phyloP scores from a whole-genome alignment of 1,140 invertebrate genomes.

The Bactericera cockerelli region DNA sequence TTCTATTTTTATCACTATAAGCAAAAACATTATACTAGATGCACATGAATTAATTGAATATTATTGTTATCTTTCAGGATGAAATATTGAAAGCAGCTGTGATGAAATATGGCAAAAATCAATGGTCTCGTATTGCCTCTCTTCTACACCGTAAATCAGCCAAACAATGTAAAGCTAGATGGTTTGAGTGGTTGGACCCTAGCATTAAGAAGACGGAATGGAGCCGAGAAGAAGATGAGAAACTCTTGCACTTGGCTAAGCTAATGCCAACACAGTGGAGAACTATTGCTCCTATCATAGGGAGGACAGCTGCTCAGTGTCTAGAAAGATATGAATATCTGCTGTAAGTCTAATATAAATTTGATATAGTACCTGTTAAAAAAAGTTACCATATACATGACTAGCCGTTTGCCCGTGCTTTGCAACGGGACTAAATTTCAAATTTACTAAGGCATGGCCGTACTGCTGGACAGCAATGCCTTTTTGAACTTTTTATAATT shows the following conservation, averaged over 20 bases:
- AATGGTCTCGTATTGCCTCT: constrained; percentile 99
- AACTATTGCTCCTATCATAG: constrained; percentile 97
- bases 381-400: too few relatives aligned
- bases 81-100: constrained; percentile 99
- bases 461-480: too few relatives aligned
- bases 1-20: too few relatives aligned
- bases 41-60: too few relatives aligned
- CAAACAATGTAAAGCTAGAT: constrained; percentile 98
- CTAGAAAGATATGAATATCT: constrained; percentile 94
- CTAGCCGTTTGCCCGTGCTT: too few relatives aligned
- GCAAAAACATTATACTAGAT: too few relatives aligned
- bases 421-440: too few relatives aligned
- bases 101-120: constrained; percentile 99
- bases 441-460: too few relatives aligned
- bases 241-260: constrained; percentile 92
- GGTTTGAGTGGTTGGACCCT: constrained; percentile 99
- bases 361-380: too few relatives aligned
- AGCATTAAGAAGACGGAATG: constrained; percentile 99
- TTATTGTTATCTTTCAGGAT: constrained; percentile 65
- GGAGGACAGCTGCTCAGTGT: constrained; percentile 95
- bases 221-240: constrained; percentile 98
- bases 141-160: constrained; percentile 96
- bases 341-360: constrained; percentile 55
- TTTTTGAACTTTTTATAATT: too few relatives aligned
- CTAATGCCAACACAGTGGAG: constrained; percentile 99